Base-by-base conservation (phyloP, 2,888 invertebrate genomes). In the Cyrtodaria siliqua region DNA sequence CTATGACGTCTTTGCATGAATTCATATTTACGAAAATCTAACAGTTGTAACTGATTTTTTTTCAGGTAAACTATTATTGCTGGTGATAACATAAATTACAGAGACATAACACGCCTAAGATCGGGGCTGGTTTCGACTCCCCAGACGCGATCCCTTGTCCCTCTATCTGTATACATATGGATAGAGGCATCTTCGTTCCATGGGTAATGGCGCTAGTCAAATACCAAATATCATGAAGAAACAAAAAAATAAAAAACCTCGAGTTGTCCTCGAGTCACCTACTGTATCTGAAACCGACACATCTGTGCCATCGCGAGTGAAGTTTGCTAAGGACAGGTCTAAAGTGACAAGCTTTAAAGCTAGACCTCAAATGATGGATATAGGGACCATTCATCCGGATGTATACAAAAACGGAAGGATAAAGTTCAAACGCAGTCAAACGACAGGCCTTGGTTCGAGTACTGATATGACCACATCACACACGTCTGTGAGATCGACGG, bases 291-390 rank as follows among this genome's bases (percentile, higher is more conserved):
- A 50, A 20, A 72, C 79, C 9, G 80, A 80, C 53, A 63, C 59
- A 4, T 50, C 59, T 16, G 57, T 52, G 26, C 44, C 64, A 2
- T 57, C 71, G 8, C 62, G 80, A 14, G 83, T 85, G 12, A 77
- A 74, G 23, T 85, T 85, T 56, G 69, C 75, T n/a, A 69, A 72
- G 26, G 60, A 56, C 20, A 52, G 52, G 27, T 56, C 70, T 9
- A 62, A 74, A 8, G 69, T 62, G 23, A 52, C 56, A 2, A 64
- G 64, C 9, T 70, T 79, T 33, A 82, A 71, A 20, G 61, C 52
- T 3, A 71, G 70, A 49, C 85, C 85, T 14, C 68, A 79, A 44
- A 85, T 85, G 85, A 63, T 67, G 9, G 84, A 84, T 16, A 66
- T 83, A 16, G 85, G 85, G 6, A 62, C 69, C 9, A 47, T 85